These are phyloP conservation scores for Tragelaphus scriptus DNA, from an alignment of 2,113 vertebrate species.

Conservation along the genomic window DNA sequence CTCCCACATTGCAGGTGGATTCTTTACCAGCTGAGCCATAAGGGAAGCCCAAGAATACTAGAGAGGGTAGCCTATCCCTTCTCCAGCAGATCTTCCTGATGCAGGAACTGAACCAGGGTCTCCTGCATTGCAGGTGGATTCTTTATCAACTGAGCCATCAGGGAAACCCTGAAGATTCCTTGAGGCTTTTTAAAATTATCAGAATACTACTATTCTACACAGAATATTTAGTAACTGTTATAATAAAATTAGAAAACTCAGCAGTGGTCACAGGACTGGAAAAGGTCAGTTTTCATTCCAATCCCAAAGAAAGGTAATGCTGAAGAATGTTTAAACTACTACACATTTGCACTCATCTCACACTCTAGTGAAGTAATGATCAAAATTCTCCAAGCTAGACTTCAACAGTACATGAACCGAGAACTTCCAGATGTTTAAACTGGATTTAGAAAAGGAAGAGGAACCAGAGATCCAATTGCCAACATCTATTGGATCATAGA, in stretches of 20 bases:
- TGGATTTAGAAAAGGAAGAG: not conserved
- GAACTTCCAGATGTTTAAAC: not conserved
- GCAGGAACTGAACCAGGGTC: not conserved
- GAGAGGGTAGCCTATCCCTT: not conserved
- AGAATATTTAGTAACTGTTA: not conserved
- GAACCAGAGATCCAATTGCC: not conserved
- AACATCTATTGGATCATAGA: not conserved
- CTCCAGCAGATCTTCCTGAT: accelerated
- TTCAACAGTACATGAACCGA: not conserved
- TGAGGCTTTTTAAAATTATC: not conserved
- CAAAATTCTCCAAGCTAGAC: not conserved
- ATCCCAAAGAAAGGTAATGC: not conserved
- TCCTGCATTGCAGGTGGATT: not conserved
- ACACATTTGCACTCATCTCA: not conserved
- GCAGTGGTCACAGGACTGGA: not conserved
- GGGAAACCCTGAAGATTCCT: not conserved
- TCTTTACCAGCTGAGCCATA: not conserved
- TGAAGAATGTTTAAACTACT: not conserved
- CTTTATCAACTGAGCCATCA: not conserved
- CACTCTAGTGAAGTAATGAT: not conserved
- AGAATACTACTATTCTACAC: not conserved
- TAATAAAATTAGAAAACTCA: not conserved
- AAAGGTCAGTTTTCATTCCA: not conserved
- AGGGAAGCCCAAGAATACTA: not conserved
- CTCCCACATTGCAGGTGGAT: not conserved